Conservation (phyloP, 2,888 invertebrate species). For the Polyommatus iphigenia region DNA sequence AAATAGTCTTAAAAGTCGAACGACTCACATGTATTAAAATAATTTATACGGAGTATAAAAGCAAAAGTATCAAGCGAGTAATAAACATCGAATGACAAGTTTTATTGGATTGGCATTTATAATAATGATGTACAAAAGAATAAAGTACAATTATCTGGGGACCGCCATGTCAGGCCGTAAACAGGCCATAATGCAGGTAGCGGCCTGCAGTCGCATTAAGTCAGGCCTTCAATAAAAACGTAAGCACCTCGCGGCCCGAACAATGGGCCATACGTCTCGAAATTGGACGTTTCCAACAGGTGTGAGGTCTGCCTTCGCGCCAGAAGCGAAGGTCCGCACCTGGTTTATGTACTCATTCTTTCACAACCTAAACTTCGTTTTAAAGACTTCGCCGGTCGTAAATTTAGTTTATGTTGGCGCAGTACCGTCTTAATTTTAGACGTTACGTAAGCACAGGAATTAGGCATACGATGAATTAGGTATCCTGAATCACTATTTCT, state of each 20-base stretch:
- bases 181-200: slow-evolving; percentile 21
- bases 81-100: slow-evolving; percentile 13
- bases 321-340: slow-evolving; percentile 70
- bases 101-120: slow-evolving; percentile 10
- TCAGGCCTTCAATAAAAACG: slow-evolving; percentile 59
- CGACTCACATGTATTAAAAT: neutral
- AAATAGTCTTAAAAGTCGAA: neutral
- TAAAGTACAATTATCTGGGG: slow-evolving; percentile 23
- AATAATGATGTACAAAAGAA: slow-evolving; percentile 22
- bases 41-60: neutral
- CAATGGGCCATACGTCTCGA: slow-evolving; percentile 71
- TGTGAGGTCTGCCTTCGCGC: slow-evolving; percentile 62
- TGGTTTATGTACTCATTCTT: slow-evolving; percentile 66
- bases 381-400: slow-evolving; percentile 64
- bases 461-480: slow-evolving; percentile 31
- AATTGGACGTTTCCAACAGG: slow-evolving; percentile 69
- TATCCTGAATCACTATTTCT: neutral
- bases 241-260: slow-evolving; percentile 58
- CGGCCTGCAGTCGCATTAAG: slow-evolving; percentile 54
- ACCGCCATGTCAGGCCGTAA: neutral
- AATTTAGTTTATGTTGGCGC: slow-evolving; percentile 66
- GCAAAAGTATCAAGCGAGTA: neutral
- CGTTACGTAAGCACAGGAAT: slow-evolving; percentile 54
- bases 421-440: slow-evolving; percentile 62
- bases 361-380: slow-evolving; percentile 68